Percentiles rank a stretch among this genome's conserved stretches.
Evolutionary conservation across 1,140 invertebrate species (phyloP).

Genomic region (Aleiodes sp.): DNA sequence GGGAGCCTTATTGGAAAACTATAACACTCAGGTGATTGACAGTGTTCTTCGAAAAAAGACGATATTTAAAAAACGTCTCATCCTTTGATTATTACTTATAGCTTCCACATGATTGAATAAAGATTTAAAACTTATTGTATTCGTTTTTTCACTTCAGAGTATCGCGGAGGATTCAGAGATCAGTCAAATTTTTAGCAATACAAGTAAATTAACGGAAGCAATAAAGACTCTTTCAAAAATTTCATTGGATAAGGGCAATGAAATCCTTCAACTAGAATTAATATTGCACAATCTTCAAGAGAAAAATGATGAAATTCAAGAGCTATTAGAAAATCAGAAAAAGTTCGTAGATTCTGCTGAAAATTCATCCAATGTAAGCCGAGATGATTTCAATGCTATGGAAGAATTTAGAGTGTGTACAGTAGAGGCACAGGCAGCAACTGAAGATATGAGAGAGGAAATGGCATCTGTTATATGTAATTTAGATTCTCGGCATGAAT

Average conservation of each 20-base stretch:
- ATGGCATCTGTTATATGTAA: conserved; percentile 48
- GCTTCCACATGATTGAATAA: neutral
- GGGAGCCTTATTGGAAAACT: conserved; percentile 37
- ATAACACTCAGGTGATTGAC: conserved; percentile 40
- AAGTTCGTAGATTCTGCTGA: neutral
- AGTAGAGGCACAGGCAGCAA: conserved; percentile 59
- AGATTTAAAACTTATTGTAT: neutral
- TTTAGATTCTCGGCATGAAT: conserved; percentile 50
- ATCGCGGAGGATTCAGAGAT: neutral
- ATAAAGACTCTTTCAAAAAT: conserved; percentile 47
- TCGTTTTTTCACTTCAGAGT: conserved; percentile 23
- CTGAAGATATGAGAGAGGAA: conserved; percentile 62
- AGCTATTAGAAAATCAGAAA: neutral
- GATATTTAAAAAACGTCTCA: too few relatives aligned
- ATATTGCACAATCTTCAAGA: too few relatives aligned
- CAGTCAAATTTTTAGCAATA: conserved; percentile 6
- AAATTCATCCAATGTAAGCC: neutral
- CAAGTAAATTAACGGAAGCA: conserved; percentile 37
- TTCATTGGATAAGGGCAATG: conserved; percentile 44
- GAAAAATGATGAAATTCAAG: neutral
- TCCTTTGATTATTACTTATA: too few relatives aligned
- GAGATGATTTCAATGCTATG: conserved; percentile 58
- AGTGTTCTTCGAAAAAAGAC: conserved; percentile 40
- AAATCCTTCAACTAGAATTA: conserved; percentile 36
- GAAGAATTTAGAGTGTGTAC: conserved; percentile 60